Conservation (phyloP, 2,888 invertebrate species). For the Tupiocoris notatus region DNA sequence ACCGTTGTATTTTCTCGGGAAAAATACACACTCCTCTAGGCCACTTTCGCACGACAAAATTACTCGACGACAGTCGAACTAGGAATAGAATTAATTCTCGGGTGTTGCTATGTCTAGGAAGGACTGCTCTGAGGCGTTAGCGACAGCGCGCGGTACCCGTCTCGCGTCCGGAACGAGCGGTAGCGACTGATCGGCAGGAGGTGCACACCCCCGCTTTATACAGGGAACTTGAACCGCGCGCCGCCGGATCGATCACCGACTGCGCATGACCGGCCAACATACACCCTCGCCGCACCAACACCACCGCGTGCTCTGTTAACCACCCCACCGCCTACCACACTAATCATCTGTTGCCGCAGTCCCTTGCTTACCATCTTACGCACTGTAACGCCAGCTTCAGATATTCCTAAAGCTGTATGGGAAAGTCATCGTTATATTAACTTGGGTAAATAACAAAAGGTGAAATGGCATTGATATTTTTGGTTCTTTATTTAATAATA, state of each 20-base stretch:
- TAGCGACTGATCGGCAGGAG: conserved; percentile 17
- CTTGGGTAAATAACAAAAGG: no score
- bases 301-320: not conserved
- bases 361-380: conserved; percentile 39
- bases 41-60: not conserved
- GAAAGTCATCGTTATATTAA: no score
- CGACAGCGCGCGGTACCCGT: conserved; percentile 5
- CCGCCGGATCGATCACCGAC: conserved; percentile 34
- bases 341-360: conserved; percentile 48
- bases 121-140: not conserved
- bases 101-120: not conserved
- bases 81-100: not conserved
- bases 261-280: conserved; percentile 40
- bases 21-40: not conserved
- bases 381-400: conserved; percentile 9
- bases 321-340: conserved; percentile 31
- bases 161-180: conserved; percentile 1
- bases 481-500: no score
- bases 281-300: not conserved
- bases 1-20: no score
- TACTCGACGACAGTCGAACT: no score
- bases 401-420: no score
- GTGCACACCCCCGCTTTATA: conserved; percentile 40
- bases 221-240: not conserved
- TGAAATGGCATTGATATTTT: no score